Conservation (phyloP, 2,113 vertebrate species). For the Poeciliopsis occidentalis region DNA sequence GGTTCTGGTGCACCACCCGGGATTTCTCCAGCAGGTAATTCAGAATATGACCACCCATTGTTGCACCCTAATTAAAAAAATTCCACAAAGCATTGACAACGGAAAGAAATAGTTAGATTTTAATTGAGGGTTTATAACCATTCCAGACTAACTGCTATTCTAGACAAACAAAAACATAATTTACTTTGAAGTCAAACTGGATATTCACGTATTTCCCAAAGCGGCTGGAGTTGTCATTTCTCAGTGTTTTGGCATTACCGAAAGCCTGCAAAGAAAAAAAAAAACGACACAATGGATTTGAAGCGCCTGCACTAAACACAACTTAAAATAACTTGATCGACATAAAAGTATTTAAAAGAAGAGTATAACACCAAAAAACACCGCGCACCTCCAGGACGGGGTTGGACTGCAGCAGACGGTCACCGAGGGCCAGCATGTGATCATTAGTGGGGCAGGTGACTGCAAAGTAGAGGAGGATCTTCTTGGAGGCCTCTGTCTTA, state of each 20-base stretch:
- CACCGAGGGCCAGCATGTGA: slow-evolving; percentile 86
- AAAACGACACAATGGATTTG: not conserved
- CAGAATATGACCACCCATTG: slow-evolving; percentile 94
- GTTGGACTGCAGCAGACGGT: slow-evolving; percentile 92
- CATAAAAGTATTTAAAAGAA: not conserved
- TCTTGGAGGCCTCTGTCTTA: slow-evolving; percentile 95
- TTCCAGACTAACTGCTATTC: not conserved
- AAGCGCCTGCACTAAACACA: not conserved
- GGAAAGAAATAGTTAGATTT: not conserved
- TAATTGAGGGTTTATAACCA: not conserved
- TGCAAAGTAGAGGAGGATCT: slow-evolving; percentile 94
- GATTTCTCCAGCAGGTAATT: slow-evolving; percentile 98
- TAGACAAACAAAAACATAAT: not conserved
- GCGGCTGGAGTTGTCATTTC: slow-evolving; percentile 97
- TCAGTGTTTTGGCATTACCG: slow-evolving; percentile 95
- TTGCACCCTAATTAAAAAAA: slow-evolving; percentile 82
- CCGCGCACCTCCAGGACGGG: slow-evolving; percentile 90
- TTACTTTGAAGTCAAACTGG: slow-evolving; percentile 97
- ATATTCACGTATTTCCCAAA: slow-evolving; percentile 99
- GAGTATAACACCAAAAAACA: not conserved
- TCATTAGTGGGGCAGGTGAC: slow-evolving; percentile 90
- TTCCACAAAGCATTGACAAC: not conserved
- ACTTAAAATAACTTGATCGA: slow-evolving; percentile 3
- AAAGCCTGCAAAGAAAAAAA: slow-evolving; percentile 83
- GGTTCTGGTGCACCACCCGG: slow-evolving; percentile 95